These are phyloP conservation scores for Pseudoatta argentina DNA, from an alignment of 1,140 invertebrate species.

Conservation along the genomic window DNA sequence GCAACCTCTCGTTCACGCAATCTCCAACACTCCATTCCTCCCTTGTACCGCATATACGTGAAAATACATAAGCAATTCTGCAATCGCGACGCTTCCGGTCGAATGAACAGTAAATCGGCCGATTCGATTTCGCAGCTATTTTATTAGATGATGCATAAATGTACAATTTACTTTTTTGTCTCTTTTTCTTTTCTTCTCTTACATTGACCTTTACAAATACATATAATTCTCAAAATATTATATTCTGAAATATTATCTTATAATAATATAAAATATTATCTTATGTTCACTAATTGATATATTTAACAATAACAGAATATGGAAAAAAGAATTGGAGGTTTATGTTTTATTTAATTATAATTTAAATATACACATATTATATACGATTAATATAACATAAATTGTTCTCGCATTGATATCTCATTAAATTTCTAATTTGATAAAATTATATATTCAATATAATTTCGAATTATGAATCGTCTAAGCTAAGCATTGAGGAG, in stretches of 20 bases:
- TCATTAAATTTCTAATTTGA: neutral
- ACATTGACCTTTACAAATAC: neutral
- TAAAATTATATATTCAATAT: neutral
- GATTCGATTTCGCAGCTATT: slow-evolving; percentile 37
- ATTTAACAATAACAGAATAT: neutral
- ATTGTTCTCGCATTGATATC: neutral
- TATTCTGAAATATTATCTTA: neutral
- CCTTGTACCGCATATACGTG: neutral
- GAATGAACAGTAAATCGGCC: slow-evolving; percentile 48
- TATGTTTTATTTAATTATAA: neutral
- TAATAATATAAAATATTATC: no score
- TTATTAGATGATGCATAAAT: slow-evolving; percentile 43
- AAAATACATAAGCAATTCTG: slow-evolving; percentile 58
- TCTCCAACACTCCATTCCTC: slow-evolving; percentile 23
- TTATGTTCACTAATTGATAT: neutral
- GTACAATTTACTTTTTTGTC: neutral
- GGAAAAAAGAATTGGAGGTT: neutral
- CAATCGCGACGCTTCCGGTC: slow-evolving; percentile 45
- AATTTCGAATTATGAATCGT: neutral
- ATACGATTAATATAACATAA: neutral
- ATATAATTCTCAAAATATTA: neutral
- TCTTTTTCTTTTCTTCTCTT: neutral
- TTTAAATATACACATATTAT: neutral
- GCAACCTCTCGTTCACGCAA: slow-evolving; percentile 49
- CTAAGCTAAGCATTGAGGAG: neutral